Percentiles rank a stretch among this genome's conserved stretches.
phyloP scores from a whole-genome alignment of 2,888 invertebrate genomes.

The Trichogramma dendrolimi region DNA sequence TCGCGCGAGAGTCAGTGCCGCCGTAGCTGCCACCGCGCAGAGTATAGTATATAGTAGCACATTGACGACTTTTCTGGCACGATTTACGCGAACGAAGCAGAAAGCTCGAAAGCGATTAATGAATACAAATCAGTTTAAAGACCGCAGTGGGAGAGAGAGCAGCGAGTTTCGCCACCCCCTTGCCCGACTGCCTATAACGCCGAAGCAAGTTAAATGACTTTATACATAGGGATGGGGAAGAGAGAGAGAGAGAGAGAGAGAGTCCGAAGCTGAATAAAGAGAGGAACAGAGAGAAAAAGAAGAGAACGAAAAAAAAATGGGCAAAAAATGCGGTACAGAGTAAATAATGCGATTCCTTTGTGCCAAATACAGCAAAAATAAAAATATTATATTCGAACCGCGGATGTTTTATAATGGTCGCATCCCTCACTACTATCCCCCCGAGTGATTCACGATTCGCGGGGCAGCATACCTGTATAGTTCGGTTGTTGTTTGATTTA shows the following conservation, averaged over 20 bases:
- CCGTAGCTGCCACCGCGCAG: too few relatives aligned
- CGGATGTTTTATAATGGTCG: too few relatives aligned
- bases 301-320: not conserved
- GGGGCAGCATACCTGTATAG: too few relatives aligned
- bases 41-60: not conserved
- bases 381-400: too few relatives aligned
- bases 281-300: conserved; percentile 2
- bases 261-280: not conserved
- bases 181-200: too few relatives aligned
- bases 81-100: conserved; percentile 18
- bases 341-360: too few relatives aligned
- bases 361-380: too few relatives aligned
- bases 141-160: conserved; percentile 5
- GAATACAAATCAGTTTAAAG: conserved; percentile 29
- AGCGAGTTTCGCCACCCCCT: not conserved
- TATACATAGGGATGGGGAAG: not conserved
- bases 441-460: too few relatives aligned
- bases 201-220: conserved; percentile 24
- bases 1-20: too few relatives aligned
- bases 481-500: too few relatives aligned
- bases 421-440: too few relatives aligned
- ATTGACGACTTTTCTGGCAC: conserved; percentile 21
- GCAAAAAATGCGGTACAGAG: too few relatives aligned
- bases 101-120: conserved; percentile 24
- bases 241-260: not conserved